Percentiles rank a stretch among this genome's conserved stretches.
Evolutionary conservation across 23 tunicate genomes (phyloP).

Genomic region (Trididemnum clinides): DNA sequence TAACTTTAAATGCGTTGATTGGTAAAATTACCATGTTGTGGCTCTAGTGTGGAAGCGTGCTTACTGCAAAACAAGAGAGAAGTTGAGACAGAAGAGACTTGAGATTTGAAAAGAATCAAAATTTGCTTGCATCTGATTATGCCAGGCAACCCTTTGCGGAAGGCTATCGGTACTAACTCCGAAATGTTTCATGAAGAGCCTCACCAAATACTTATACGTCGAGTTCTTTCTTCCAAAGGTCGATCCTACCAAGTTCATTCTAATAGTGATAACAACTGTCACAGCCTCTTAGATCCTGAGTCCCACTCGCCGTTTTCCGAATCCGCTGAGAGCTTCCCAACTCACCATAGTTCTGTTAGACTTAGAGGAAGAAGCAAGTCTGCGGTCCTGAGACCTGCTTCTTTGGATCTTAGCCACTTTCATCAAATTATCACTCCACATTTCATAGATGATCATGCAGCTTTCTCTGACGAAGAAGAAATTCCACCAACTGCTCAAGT

Average conservation of each 20-base stretch:
- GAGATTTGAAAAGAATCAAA: too few relatives aligned
- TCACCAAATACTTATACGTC: not conserved
- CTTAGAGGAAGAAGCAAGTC: not conserved
- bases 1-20: too few relatives aligned
- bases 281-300: too few relatives aligned
- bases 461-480: not conserved
- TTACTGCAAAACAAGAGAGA: too few relatives aligned
- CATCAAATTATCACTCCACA: not conserved
- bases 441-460: not conserved
- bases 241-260: too few relatives aligned
- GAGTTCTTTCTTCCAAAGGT: not conserved
- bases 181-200: not conserved
- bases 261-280: too few relatives aligned
- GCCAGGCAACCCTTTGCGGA: not conserved
- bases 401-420: not conserved
- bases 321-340: not conserved
- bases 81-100: too few relatives aligned
- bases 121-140: too few relatives aligned
- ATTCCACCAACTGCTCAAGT: not conserved
- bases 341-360: not conserved
- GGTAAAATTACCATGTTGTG: too few relatives aligned
- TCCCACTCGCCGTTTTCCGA: not conserved
- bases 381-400: slow-evolving; percentile 2
- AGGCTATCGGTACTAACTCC: not conserved
- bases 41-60: too few relatives aligned